Conservation (phyloP, 2,113 vertebrate genomes). For the Coregonus clupeaformis region DNA sequence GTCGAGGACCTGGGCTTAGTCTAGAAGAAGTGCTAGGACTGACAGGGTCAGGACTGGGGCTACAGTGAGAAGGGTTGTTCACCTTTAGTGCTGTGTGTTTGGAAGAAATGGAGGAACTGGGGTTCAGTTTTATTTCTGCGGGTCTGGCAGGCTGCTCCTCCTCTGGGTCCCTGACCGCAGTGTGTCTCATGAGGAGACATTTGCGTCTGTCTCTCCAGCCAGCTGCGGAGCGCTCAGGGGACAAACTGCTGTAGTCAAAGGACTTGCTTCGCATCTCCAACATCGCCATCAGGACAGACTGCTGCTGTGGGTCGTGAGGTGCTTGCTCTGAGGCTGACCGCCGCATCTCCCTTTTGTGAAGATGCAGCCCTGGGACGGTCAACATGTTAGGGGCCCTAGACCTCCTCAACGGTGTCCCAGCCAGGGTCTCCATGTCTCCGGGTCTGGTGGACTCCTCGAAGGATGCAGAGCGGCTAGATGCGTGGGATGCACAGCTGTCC, state of each 20-base stretch:
- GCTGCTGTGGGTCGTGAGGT: constrained; percentile 80
- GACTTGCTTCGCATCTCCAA: constrained; percentile 91
- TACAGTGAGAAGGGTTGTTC: constrained; percentile 3
- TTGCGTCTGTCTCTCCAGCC: constrained; percentile 85
- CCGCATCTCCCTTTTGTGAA: constrained; percentile 85
- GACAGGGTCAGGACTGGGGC: constrained; percentile 27
- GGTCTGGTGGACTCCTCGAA: constrained; percentile 83
- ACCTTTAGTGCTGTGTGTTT: constrained; percentile 1
- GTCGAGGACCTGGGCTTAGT: constrained; percentile 33
- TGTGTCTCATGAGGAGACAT: constrained; percentile 88
- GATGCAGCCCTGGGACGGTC: constrained; percentile 82
- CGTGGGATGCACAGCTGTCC: constrained; percentile 84
- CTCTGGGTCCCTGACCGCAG: constrained; percentile 63
- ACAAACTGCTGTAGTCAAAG: constrained; percentile 89
- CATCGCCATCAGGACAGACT: constrained; percentile 76
- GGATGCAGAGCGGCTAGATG: constrained; percentile 82
- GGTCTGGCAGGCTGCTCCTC: constrained; percentile 45
- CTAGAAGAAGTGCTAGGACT: constrained; percentile 36
- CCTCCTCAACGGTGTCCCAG: constrained; percentile 64
- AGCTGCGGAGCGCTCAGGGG: constrained; percentile 74
- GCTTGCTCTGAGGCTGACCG: constrained; percentile 92
- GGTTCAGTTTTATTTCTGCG: not conserved
- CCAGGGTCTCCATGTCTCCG: constrained; percentile 52
- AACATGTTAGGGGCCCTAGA: constrained; percentile 83
- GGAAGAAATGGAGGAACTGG: constrained; percentile 6